Evolutionary conservation across 2,113 vertebrate genomes (phyloP).

Genomic region (Alouatta palliata): DNA sequence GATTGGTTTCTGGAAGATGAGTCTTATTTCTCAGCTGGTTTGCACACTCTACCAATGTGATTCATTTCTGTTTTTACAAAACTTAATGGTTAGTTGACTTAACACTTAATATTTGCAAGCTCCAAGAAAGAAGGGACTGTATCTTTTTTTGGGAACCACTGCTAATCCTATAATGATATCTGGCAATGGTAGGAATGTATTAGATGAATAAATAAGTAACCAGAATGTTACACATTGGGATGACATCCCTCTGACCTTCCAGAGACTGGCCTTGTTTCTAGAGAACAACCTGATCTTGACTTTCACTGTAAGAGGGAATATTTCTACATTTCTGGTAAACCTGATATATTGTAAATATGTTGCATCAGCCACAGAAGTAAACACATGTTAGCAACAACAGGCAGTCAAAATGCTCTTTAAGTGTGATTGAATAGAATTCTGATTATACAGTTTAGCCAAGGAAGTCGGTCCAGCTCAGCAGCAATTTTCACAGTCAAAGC

Average conservation of each 20-base stretch:
- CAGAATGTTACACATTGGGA: background rate
- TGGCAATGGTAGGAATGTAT: background rate
- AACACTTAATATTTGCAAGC: background rate
- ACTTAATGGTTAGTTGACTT: background rate
- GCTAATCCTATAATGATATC: background rate
- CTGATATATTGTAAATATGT: background rate
- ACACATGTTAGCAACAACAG: background rate
- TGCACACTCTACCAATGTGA: background rate
- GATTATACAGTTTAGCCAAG: background rate
- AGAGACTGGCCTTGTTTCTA: background rate
- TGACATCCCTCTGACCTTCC: background rate
- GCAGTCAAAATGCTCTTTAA: background rate
- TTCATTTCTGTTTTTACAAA: constrained; percentile 16
- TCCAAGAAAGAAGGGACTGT: background rate
- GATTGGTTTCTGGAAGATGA: background rate
- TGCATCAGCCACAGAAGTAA: background rate
- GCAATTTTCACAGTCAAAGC: constrained; percentile 30
- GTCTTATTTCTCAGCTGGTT: background rate
- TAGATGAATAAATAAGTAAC: background rate
- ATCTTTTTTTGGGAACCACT: background rate
- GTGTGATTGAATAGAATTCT: background rate
- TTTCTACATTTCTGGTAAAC: background rate
- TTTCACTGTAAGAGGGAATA: background rate
- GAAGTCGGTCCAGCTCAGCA: background rate
- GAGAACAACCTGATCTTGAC: background rate